phyloP scores from a whole-genome alignment of 2,113 vertebrate species.

The Isurus oxyrinchus region DNA sequence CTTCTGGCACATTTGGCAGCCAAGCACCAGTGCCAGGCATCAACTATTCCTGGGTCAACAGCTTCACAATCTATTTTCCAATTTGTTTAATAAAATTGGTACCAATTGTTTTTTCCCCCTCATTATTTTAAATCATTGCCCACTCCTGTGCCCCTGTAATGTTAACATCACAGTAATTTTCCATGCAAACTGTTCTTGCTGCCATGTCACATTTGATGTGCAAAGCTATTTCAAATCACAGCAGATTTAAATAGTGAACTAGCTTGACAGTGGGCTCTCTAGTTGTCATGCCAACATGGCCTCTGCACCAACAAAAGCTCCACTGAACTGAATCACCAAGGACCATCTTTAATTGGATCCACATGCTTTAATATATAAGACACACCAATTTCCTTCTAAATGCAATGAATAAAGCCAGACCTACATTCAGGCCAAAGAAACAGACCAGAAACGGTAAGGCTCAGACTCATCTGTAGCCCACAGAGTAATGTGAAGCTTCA shows the following conservation, averaged over 20 bases:
- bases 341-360: background rate
- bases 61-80: background rate
- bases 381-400: background rate
- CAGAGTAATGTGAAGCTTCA: background rate
- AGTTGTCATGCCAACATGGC: background rate
- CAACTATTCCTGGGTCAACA: background rate
- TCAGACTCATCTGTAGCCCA: background rate
- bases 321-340: background rate
- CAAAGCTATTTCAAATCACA: background rate
- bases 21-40: background rate
- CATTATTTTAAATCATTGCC: background rate
- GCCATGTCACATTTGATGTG: background rate
- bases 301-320: background rate
- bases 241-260: background rate
- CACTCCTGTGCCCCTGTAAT: background rate
- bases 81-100: background rate
- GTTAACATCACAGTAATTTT: background rate
- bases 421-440: background rate
- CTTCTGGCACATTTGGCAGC: background rate
- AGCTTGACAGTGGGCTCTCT: background rate
- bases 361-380: background rate
- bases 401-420: background rate
- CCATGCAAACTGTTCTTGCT: background rate
- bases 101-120: background rate
- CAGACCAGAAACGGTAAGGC: background rate